Percentiles rank a stretch among this genome's conserved stretches.
Conservation (phyloP, 2,113 vertebrate species). For the Haemorhous mexicanus region DNA sequence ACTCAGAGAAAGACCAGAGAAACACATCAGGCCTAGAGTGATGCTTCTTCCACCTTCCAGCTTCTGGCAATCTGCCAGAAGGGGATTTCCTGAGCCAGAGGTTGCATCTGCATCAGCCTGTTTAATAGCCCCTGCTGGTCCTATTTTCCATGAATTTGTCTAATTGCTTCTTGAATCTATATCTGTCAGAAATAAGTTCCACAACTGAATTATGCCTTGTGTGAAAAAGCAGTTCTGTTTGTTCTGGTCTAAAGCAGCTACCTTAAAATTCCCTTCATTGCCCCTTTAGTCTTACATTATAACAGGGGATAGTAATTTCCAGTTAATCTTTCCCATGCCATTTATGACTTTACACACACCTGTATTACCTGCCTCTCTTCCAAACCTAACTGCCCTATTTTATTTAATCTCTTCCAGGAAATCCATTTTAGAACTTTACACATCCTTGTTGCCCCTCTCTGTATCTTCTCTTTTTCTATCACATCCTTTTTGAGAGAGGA, state of each 20-base stretch:
- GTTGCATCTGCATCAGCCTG: constrained; percentile 23
- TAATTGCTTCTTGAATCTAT: constrained; percentile 59
- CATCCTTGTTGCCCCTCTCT: neutral
- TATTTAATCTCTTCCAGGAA: neutral
- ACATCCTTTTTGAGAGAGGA: neutral
- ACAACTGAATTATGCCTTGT: constrained; percentile 26
- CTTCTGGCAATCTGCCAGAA: constrained; percentile 37
- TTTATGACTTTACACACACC: neutral
- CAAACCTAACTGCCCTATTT: neutral
- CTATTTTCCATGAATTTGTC: constrained; percentile 53
- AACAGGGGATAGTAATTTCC: neutral
- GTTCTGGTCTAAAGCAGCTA: neutral
- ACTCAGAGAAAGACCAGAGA: neutral
- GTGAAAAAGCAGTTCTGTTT: constrained; percentile 43
- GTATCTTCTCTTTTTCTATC: neutral
- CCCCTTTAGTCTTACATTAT: neutral
- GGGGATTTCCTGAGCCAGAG: constrained; percentile 55
- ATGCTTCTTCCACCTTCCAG: constrained; percentile 12
- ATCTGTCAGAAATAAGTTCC: constrained; percentile 46
- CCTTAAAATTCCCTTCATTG: neutral
- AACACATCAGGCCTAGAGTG: neutral
- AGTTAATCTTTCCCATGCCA: neutral
- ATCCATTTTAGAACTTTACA: neutral
- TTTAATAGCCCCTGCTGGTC: constrained; percentile 48
- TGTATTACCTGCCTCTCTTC: neutral